Conservation (phyloP, 2,113 vertebrate genomes). For the Geothlypis trichas region DNA sequence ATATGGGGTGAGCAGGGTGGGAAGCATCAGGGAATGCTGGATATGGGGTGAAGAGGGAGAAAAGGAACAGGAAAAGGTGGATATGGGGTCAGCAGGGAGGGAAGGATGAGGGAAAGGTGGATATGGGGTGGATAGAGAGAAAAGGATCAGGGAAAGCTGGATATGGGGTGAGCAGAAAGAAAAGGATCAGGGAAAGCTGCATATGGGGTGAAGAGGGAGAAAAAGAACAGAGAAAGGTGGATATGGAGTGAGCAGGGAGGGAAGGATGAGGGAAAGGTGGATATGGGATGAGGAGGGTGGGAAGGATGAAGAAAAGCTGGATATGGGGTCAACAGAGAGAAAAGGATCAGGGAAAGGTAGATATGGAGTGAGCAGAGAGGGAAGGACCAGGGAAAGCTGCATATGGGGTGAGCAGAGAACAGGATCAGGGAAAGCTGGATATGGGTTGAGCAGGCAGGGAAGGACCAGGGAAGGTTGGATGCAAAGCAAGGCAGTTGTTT, state of each 20-base stretch:
- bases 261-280: not conserved
- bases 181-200: fast-evolving
- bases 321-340: not conserved
- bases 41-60: too few relatives aligned
- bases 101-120: not conserved
- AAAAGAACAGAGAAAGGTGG: fast-evolving
- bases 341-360: not conserved
- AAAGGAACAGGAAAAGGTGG: not conserved
- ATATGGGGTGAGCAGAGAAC: too few relatives aligned
- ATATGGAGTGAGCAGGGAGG: not conserved
- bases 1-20: not conserved
- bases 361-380: too few relatives aligned
- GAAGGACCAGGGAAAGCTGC: not conserved
- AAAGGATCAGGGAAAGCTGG: fast-evolving
- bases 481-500: not conserved
- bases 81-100: too few relatives aligned
- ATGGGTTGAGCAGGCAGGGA: not conserved
- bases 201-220: not conserved
- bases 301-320: not conserved
- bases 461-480: not conserved
- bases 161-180: not conserved
- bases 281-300: not conserved
- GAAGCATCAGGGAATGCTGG: not conserved
- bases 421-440: not conserved
- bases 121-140: fast-evolving